Evolutionary conservation across 1,140 invertebrate genomes (phyloP).

Genomic region (Drosophila nigromelanica): DNA sequence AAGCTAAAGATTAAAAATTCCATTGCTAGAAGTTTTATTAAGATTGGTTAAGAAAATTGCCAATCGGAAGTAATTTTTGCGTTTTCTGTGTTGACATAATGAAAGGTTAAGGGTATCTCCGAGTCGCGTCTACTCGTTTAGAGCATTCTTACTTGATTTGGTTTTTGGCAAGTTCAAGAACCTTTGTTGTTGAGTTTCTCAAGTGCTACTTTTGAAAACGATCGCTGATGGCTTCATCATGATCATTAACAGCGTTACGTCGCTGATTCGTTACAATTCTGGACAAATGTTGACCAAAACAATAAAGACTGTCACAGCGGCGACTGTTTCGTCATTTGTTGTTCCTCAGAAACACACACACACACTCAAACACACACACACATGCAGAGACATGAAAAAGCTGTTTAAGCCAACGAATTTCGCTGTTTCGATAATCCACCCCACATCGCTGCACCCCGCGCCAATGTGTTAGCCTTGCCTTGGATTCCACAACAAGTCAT

Average conservation of each 20-base stretch:
- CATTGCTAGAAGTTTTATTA: no score
- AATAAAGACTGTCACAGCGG: conserved; percentile 13
- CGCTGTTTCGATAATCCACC: conserved; percentile 55
- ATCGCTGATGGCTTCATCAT: conserved; percentile 57
- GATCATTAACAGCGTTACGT: conserved; percentile 19
- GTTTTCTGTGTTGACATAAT: no score
- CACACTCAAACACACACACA: not conserved
- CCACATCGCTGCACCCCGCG: not conserved
- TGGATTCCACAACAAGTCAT: conserved; percentile 75
- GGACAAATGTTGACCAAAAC: conserved; percentile 31
- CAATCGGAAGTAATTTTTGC: no score
- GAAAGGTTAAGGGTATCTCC: no score
- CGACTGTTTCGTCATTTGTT: conserved; percentile 38
- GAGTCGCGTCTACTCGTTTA: no score
- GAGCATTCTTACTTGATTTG: no score
- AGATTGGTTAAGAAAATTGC: no score
- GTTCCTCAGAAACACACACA: conserved; percentile 24
- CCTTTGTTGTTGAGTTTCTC: conserved; percentile 59
- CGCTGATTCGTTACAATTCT: conserved; percentile 61
- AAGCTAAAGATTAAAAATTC: no score
- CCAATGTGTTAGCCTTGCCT: conserved; percentile 57
- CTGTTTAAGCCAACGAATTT: conserved; percentile 74
- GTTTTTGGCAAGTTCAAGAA: conserved; percentile 68
- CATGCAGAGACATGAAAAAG: conserved; percentile 37
- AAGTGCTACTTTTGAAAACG: conserved; percentile 38